These are phyloP conservation scores for Sipha flava DNA, from an alignment of 1,140 invertebrate genomes.

Conservation along the genomic window DNA sequence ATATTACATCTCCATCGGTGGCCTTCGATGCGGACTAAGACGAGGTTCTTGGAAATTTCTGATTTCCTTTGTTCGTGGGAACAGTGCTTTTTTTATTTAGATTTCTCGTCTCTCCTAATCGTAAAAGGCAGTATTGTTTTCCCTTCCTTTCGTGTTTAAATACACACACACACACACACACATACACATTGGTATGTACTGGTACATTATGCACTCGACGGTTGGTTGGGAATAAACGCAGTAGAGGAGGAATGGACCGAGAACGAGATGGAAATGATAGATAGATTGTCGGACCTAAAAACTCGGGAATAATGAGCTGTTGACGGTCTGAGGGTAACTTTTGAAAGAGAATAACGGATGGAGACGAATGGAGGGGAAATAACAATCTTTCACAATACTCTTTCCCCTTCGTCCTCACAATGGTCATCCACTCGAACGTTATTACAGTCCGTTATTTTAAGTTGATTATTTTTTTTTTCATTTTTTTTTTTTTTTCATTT, in stretches of 20 bases:
- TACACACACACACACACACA: background rate
- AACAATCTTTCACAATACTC: constrained; percentile 7
- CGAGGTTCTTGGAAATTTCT: background rate
- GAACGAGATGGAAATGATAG: background rate
- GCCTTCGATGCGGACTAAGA: background rate
- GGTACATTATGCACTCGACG: background rate
- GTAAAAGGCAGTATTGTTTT: background rate
- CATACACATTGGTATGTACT: background rate
- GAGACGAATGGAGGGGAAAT: background rate
- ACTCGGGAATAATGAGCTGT: background rate
- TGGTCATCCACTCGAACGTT: constrained; percentile 3
- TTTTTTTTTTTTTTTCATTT: background rate
- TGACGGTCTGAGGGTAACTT: background rate
- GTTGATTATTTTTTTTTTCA: background rate
- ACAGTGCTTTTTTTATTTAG: background rate
- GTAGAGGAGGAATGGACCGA: background rate
- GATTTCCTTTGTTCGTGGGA: background rate
- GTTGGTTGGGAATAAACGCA: background rate
- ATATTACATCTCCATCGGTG: no score
- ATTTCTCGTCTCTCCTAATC: constrained; percentile 9
- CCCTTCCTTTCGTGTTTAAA: background rate
- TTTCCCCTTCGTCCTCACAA: background rate
- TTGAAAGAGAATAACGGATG: background rate
- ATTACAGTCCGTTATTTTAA: background rate
- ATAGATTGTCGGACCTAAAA: constrained; percentile 10